phyloP scores from a whole-genome alignment of 1,140 invertebrate genomes.

The Musca domestica region DNA sequence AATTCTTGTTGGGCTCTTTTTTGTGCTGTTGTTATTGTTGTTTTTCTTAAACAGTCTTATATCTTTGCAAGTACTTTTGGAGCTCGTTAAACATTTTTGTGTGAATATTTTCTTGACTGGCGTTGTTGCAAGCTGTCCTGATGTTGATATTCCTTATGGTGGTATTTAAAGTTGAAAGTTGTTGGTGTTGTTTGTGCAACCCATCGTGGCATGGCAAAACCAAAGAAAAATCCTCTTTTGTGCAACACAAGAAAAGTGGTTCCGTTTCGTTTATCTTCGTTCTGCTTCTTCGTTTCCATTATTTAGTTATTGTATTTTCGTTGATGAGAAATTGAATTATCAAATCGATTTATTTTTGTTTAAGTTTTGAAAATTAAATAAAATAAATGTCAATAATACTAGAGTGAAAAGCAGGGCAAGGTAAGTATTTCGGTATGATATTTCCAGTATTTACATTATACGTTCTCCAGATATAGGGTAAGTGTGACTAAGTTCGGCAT shows the following conservation, averaged over 20 bases:
- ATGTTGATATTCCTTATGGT: constrained; percentile 3
- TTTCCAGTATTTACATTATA: no score
- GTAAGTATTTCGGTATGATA: no score
- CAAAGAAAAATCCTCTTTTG: constrained; percentile 14
- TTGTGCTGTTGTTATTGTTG: not conserved
- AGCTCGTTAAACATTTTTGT: constrained; percentile 21
- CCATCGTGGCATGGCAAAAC: constrained; percentile 38
- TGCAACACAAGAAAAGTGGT: constrained; percentile 42
- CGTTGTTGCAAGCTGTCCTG: not conserved
- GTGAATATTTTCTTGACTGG: constrained; percentile 14
- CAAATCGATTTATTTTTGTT: not conserved
- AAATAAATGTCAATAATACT: not conserved
- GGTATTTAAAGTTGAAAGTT: not conserved
- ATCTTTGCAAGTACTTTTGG: constrained; percentile 22
- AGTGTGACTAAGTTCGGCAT: no score
- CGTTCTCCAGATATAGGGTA: no score
- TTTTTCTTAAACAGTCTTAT: constrained; percentile 16
- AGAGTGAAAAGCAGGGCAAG: no score
- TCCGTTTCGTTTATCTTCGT: constrained; percentile 51
- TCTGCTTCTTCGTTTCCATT: constrained; percentile 16
- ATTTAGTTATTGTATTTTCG: no score
- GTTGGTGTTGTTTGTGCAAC: constrained; percentile 31
- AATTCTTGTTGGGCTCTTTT: not conserved
- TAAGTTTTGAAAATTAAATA: not conserved
- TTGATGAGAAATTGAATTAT: not conserved